Evolutionary conservation across 2,113 vertebrate species (phyloP), one percentile per base, ranked within the genome.

Genomic region (Arenaria interpres): DNA sequence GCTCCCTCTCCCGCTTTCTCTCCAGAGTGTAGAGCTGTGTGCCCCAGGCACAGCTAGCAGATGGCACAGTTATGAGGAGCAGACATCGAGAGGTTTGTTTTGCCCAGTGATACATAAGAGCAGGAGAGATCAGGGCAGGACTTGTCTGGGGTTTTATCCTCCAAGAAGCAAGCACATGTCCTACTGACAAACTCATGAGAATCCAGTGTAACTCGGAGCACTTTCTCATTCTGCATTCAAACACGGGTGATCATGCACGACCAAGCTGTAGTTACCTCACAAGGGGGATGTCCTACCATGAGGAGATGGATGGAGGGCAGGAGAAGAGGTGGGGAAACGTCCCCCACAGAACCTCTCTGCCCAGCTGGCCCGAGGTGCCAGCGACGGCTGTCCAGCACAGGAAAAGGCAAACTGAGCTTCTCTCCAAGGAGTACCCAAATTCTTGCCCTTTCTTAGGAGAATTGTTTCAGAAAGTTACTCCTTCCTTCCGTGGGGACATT

Each of bases 211-310:
- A 56, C 39, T 82, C 33, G 4, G 35, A 80, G 22, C 19, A 37
- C 62, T 91, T 92, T 74, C 76, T 64, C 39, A 68, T 67, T 14
- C 50, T 64, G 20, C 35, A 15, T 60, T 12, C 35, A 39, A 54
- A 79, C 22, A 4, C 2, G 25, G 15, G 16, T 7, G 28, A 43
- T n/a, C 14, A 4, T 5, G 24, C 19, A 30, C 0, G 0, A 33
- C 51, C 7, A 51, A 59, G 21, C 1, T 39, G 27, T 9, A 54
- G 14, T 43, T 50, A 37, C 7, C 4, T 33, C 3, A 2, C 68
- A 33, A 10, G 7, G 39, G 30, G 30, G 24, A 22, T 75, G 14
- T 18, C 50, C 23, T 43, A 2, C 21, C 19, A 14, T 0, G 0
- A 56, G 37, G 37, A 88, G 23, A 28, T 7, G 41, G 54, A 46